Percentiles rank a stretch among this genome's conserved stretches.
Conservation (phyloP, 2,113 vertebrate species). For the Oenanthe oenanthe region DNA sequence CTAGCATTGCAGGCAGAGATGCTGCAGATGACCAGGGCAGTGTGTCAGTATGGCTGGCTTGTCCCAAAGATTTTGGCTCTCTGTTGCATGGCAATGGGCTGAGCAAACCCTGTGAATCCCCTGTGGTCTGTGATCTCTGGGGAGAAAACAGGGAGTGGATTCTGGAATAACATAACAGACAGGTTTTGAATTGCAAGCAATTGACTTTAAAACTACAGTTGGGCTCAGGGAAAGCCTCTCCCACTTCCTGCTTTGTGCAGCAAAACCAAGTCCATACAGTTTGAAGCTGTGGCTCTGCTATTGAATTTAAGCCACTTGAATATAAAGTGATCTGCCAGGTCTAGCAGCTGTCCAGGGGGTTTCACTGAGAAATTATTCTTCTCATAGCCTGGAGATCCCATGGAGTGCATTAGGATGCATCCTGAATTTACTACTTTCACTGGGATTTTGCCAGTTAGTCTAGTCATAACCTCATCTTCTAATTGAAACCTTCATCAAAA, state of each 20-base stretch:
- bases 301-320: not conserved
- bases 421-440: not conserved
- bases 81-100: not conserved
- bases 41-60: fast-evolving
- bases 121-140: fast-evolving
- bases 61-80: not conserved
- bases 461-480: not conserved
- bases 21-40: not conserved
- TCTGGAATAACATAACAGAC: not conserved
- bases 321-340: slow-evolving; percentile 24
- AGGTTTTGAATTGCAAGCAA: not conserved
- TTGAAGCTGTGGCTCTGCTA: not conserved
- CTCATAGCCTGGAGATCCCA: not conserved
- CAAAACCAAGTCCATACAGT: not conserved
- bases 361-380: not conserved
- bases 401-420: not conserved
- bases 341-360: not conserved
- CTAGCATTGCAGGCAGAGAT: not conserved
- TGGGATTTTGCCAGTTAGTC: slow-evolving; percentile 14
- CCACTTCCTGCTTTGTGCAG: not conserved
- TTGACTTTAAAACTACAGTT: not conserved
- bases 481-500: slow-evolving; percentile 2
- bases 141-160: not conserved
- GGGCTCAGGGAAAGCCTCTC: not conserved
- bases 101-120: not conserved